A percentile compares a stretch with the other conserved stretches of the same genome.
Evolutionary conservation across 2,113 vertebrate species (phyloP).

Genomic region (Callaeas wilsoni): DNA sequence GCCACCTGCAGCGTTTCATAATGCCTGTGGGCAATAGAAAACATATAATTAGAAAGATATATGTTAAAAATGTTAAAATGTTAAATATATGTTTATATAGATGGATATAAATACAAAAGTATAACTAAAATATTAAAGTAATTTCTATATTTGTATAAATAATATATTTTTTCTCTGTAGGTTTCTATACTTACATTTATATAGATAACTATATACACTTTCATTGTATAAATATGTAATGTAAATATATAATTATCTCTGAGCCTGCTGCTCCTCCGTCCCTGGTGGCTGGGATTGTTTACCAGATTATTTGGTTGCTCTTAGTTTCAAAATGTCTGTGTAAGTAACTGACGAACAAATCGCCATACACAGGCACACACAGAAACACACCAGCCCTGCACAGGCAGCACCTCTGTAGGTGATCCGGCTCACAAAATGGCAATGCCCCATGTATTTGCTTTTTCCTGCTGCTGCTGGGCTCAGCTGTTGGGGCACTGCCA

Average conservation of each 20-base stretch:
- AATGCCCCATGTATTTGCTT: accelerated
- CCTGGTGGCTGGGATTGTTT: neutral
- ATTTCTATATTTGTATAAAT: neutral
- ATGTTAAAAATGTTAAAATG: neutral
- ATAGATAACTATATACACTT: neutral
- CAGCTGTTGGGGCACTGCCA: neutral
- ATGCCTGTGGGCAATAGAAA: neutral
- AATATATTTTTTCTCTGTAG: neutral
- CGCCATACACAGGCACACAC: neutral
- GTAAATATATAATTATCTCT: neutral
- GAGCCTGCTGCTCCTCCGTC: neutral
- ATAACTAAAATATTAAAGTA: neutral
- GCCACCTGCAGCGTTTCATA: neutral
- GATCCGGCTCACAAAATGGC: neutral
- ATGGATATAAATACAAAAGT: neutral
- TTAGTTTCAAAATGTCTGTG: neutral
- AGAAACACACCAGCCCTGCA: neutral
- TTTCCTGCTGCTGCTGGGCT: neutral
- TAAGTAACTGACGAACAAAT: neutral
- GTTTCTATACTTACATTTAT: neutral
- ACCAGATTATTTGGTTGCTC: neutral
- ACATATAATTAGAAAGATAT: neutral
- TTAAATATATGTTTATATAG: neutral
- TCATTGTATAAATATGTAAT: neutral
- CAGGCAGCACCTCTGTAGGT: neutral